A percentile compares a stretch with the other conserved stretches of the same genome.
phyloP scores from a whole-genome alignment of 2,797 vertebrate genomes.

The Antrozous pallidus region DNA sequence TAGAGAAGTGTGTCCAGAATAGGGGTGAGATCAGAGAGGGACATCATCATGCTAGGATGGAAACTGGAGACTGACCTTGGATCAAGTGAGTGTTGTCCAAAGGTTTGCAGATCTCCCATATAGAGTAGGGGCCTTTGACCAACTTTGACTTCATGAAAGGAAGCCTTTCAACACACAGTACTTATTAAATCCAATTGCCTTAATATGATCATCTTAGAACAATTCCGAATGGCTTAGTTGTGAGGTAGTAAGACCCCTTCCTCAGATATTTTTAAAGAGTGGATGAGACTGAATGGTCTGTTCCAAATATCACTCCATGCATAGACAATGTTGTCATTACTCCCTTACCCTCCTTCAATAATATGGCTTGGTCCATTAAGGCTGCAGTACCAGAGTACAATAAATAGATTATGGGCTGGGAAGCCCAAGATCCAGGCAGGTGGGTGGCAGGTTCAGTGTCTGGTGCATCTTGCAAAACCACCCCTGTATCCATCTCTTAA shows the following conservation, averaged over 20 bases:
- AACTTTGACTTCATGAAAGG: neutral
- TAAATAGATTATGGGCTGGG: neutral
- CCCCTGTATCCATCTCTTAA: neutral
- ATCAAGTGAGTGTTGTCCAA: neutral
- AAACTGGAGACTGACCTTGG: neutral
- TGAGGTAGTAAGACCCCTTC: neutral
- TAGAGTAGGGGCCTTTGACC: neutral
- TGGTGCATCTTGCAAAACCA: neutral
- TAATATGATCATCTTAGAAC: neutral
- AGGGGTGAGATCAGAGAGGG: neutral
- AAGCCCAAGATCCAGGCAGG: neutral
- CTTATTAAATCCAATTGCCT: neutral
- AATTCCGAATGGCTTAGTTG: neutral
- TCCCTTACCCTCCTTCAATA: neutral
- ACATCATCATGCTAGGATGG: rapidly evolving
- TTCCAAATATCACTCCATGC: neutral
- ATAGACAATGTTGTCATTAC: neutral
- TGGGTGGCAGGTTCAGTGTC: neutral
- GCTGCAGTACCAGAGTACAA: neutral
- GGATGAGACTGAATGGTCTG: neutral
- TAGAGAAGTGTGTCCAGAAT: neutral
- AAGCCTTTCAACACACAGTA: neutral
- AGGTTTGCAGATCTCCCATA: neutral
- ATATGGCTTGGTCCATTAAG: neutral
- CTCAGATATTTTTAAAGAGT: neutral